These are phyloP conservation scores for Psilanteris sp. DNA, from an alignment of 1,140 invertebrate genomes.

Conservation along the genomic window DNA sequence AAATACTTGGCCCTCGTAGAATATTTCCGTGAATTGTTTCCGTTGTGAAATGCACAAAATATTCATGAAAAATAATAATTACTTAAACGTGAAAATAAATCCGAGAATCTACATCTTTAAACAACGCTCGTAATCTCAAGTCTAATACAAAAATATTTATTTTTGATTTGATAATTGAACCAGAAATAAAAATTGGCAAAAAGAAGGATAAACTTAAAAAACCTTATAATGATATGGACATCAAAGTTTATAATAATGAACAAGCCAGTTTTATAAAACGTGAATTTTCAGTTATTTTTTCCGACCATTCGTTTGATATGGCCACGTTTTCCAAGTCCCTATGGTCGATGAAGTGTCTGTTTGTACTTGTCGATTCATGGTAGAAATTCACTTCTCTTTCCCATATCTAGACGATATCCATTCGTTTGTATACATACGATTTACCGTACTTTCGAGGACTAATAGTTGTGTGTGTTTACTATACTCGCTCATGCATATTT, in stretches of 20 bases:
- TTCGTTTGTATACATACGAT: slow-evolving; percentile 67
- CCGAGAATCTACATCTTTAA: background rate
- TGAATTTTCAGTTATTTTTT: slow-evolving; percentile 19
- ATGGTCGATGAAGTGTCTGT: slow-evolving; percentile 74
- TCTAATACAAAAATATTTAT: slow-evolving; percentile 2
- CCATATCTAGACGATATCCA: slow-evolving; percentile 48
- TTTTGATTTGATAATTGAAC: slow-evolving; percentile 1
- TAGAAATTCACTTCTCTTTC: slow-evolving; percentile 69
- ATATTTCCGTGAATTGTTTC: slow-evolving; percentile 30
- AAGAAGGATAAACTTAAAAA: background rate
- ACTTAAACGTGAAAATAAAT: slow-evolving; percentile 4
- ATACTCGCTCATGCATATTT: slow-evolving; percentile 76
- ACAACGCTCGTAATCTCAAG: background rate
- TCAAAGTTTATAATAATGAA: slow-evolving; percentile 36
- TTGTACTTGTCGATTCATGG: slow-evolving; percentile 75
- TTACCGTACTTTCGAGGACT: slow-evolving; percentile 70
- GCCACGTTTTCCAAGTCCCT: slow-evolving; percentile 68
- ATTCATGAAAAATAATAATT: slow-evolving; percentile 30
- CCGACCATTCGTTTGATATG: slow-evolving; percentile 21
- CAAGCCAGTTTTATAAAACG: slow-evolving; percentile 7
- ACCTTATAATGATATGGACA: slow-evolving; percentile 31
- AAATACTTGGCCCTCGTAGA: slow-evolving; percentile 14
- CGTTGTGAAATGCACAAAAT: slow-evolving; percentile 6
- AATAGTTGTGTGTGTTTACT: slow-evolving; percentile 78
- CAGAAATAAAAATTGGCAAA: background rate